Conservation (phyloP, 2,113 vertebrate species). For the Anarrhichthys ocellatus region DNA sequence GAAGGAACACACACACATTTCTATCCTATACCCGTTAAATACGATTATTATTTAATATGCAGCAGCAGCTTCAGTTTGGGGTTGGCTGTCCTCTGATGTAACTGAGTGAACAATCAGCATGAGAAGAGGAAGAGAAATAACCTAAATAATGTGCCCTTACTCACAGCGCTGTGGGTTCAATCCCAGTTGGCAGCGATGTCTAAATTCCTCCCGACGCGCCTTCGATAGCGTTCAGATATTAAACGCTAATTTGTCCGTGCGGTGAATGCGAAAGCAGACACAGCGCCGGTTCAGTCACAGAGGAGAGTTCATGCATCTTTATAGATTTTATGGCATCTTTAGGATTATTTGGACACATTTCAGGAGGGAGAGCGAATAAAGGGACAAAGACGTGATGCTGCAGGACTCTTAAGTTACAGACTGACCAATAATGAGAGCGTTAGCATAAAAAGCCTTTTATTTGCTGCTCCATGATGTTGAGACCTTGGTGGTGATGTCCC, state of each 20-base stretch:
- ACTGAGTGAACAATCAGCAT: background rate
- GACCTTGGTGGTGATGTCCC: background rate
- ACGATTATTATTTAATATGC: background rate
- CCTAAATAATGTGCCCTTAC: background rate
- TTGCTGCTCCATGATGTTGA: background rate
- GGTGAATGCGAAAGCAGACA: background rate
- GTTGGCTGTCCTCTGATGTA: background rate
- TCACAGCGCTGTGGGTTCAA: slow-evolving; percentile 46
- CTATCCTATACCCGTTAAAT: background rate
- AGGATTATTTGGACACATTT: background rate
- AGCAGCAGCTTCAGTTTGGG: background rate
- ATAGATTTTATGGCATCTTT: background rate
- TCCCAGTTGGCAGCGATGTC: slow-evolving; percentile 38
- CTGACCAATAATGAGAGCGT: background rate
- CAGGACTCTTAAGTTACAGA: background rate
- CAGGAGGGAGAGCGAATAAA: background rate
- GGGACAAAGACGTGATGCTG: background rate
- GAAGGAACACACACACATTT: background rate
- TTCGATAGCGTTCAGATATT: slow-evolving; percentile 38
- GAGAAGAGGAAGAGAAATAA: slow-evolving; percentile 9
- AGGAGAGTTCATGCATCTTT: background rate
- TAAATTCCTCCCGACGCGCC: slow-evolving; percentile 25
- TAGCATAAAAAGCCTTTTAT: background rate
- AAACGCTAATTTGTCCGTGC: slow-evolving; percentile 22
- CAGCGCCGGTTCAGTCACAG: background rate